Conservation (phyloP, 2,797 vertebrate genomes). For the Selene dorsalis region DNA sequence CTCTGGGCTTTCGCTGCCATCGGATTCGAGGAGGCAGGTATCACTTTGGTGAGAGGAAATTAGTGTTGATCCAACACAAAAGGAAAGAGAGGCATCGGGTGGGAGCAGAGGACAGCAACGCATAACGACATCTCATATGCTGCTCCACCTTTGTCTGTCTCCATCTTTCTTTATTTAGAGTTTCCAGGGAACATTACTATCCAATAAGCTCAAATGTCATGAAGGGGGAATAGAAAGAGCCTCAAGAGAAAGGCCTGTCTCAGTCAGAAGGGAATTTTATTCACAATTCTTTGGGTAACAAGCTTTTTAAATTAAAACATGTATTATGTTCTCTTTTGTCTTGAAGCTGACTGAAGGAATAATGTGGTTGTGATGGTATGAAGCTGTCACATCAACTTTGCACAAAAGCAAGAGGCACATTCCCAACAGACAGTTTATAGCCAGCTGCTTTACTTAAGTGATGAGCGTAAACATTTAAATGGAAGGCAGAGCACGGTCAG, state of each 20-base stretch:
- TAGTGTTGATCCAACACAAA: conserved; percentile 38
- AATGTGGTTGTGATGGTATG: neutral
- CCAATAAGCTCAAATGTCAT: conserved; percentile 35
- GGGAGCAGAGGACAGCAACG: conserved; percentile 14
- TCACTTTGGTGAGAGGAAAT: conserved; percentile 49
- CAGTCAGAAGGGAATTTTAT: neutral
- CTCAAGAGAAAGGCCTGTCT: conserved; percentile 2
- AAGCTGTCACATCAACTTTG: conserved; percentile 17
- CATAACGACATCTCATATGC: conserved; percentile 47
- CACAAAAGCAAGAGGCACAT: conserved; percentile 1
- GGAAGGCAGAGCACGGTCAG: neutral
- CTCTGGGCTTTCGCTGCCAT: conserved; percentile 25
- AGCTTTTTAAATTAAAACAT: conserved; percentile 25
- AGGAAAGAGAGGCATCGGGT: conserved; percentile 21
- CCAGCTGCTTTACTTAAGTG: conserved; percentile 5
- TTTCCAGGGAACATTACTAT: conserved; percentile 28
- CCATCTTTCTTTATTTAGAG: conserved; percentile 30
- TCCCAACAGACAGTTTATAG: neutral
- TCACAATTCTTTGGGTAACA: neutral
- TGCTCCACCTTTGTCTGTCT: conserved; percentile 18
- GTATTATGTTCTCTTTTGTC: conserved; percentile 37
- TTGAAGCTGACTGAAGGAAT: conserved; percentile 16
- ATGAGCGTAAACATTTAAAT: conserved; percentile 1
- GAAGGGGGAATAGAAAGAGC: conserved; percentile 32
- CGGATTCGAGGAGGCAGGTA: conserved; percentile 23